These are phyloP conservation scores for Chymomyza amoena DNA, from an alignment of 2,888 invertebrate species.

Conservation along the genomic window DNA sequence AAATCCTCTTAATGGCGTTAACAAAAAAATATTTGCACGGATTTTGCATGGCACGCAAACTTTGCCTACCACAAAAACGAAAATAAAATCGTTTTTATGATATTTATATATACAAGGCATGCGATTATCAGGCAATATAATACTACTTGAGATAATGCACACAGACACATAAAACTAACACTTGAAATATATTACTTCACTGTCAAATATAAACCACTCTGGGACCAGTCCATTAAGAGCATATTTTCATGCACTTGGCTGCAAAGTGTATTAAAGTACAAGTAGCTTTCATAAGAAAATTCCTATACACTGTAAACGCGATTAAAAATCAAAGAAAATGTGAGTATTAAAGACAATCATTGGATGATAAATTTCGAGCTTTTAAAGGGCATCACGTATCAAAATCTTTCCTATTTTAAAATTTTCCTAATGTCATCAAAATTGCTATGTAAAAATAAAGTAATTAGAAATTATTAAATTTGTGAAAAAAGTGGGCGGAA, in stretches of 20 bases:
- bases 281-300: background rate
- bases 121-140: background rate
- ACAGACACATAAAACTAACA: background rate
- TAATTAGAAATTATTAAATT: too few species aligned
- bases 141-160: background rate
- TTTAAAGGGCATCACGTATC: too few species aligned
- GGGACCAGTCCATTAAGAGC: background rate
- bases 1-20: background rate
- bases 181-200: background rate
- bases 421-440: too few species aligned
- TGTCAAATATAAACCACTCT: background rate
- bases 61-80: background rate
- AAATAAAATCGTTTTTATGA: background rate
- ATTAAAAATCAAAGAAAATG: too few species aligned
- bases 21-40: background rate
- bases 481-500: too few species aligned
- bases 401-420: too few species aligned
- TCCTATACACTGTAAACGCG: background rate
- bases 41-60: background rate
- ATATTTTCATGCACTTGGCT: background rate
- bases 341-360: too few species aligned
- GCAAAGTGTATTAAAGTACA: background rate
- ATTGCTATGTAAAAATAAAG: too few species aligned
- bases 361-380: too few species aligned
- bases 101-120: background rate